Evolutionary conservation across 2,113 vertebrate species (phyloP), one percentile per base, ranked within the genome.

Genomic region (Pollachius pollachius): DNA sequence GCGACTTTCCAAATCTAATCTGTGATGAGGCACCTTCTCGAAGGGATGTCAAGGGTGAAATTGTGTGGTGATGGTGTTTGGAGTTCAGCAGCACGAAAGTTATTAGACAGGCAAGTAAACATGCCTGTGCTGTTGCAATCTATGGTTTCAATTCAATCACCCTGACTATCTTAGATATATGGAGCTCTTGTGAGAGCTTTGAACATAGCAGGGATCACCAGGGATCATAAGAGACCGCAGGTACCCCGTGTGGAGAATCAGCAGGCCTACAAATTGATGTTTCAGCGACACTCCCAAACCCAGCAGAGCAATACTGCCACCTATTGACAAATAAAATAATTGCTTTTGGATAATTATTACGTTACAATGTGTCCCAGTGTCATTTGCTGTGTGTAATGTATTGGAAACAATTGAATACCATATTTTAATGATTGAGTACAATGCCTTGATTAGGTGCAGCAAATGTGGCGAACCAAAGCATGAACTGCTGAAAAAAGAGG

Each of bases 321-420:
- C 90, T 84, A 57, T 48, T 9, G 41, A 48, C 8, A 48, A 9
- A 48, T 13, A 34, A 34, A 34, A 34, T 4, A 34, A 34, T 4
- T 9, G 11, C 11, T 48, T 48, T 48, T 48, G 8, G 12, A 48
- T 48, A 48, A 48, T 48, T 12, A 48, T 48, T 48, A 48, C 8
- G 9, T 48, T 48, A 13, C 41, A 13, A 9, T 48, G 41, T 48
- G 12, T 48, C 41, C 41, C 68, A 81, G 60, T 72, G 65, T 17
- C 63, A 87, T 87, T 85, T 84, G 69, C 76, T 73, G 72, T 81
- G 84, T 76, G 74, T 84, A 86, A 82, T 85, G 79, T 84, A 69
- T 75, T 76, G 81, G 78, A 85, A 84, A 85, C 70, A 23, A 65
- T 76, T 79, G 74, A 67, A 76, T 77, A 77, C 72, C 64, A 69